Percentiles rank a stretch among this genome's conserved stretches.
Evolutionary conservation across 1,140 invertebrate species (phyloP).

Genomic region (Stegodyphus mimosarum): DNA sequence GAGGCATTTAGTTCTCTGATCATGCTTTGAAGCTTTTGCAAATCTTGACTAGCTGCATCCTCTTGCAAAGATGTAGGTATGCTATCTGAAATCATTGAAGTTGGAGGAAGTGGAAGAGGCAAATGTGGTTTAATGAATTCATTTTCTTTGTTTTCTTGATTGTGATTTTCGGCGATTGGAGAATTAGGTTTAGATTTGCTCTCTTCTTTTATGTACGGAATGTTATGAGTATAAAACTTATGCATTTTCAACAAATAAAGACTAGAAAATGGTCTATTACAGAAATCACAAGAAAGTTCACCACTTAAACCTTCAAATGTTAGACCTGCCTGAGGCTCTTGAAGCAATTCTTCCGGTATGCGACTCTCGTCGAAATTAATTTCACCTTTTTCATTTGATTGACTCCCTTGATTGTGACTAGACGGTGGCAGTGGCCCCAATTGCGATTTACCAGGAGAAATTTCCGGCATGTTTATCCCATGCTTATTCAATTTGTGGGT

Average conservation of each 20-base stretch:
- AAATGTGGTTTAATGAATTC: conserved; percentile 54
- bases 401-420: conserved; percentile 52
- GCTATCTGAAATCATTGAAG: conserved; percentile 40
- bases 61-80: conserved; percentile 56
- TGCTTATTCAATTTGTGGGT: conserved; percentile 86
- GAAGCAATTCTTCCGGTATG: conserved; percentile 37
- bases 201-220: conserved; percentile 64
- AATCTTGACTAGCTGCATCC: conserved; percentile 73
- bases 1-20: conserved; percentile 84
- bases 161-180: conserved; percentile 26
- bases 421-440: conserved; percentile 10
- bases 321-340: conserved; percentile 1
- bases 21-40: conserved; percentile 91
- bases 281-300: conserved; percentile 72
- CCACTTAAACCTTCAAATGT: conserved; percentile 38
- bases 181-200: conserved; percentile 61
- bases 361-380: conserved; percentile 36
- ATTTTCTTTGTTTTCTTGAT: conserved; percentile 53
- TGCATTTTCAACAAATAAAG: conserved; percentile 72
- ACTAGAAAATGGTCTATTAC: conserved; percentile 73
- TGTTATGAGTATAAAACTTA: conserved; percentile 69
- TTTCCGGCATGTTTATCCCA: conserved; percentile 68
- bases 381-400: conserved; percentile 49
- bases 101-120: conserved; percentile 49
- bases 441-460: conserved; percentile 42